Evolutionary conservation across 2,797 vertebrate genomes (phyloP).

Genomic region (Poecilia velifera): DNA sequence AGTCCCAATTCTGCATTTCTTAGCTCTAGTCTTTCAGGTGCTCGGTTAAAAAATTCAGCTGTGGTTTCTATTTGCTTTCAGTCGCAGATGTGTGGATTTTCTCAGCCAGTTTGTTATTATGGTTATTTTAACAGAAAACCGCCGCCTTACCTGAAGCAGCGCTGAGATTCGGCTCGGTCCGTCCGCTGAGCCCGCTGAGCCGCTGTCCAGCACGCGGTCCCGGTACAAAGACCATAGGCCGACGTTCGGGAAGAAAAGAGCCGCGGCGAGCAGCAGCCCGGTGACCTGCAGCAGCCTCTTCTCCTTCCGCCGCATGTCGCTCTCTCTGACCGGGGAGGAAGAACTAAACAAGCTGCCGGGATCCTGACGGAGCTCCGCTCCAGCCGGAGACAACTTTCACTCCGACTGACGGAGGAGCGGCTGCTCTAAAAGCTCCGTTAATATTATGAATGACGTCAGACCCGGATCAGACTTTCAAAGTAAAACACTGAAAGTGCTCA

Average conservation of each 20-base stretch:
- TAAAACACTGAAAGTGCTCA: conserved; percentile 31
- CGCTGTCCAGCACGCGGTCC: conserved; percentile 85
- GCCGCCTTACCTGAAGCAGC: background rate
- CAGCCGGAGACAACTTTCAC: conserved; percentile 1
- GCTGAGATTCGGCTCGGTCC: conserved; percentile 58
- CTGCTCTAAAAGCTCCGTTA: background rate
- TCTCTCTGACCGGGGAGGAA: background rate
- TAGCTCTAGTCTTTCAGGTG: too few relatives aligned
- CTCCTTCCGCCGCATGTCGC: conserved; percentile 87
- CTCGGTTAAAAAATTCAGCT: background rate
- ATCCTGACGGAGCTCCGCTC: background rate
- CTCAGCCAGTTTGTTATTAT: background rate
- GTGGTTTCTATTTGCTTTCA: background rate
- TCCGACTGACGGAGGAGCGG: background rate
- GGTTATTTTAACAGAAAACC: background rate
- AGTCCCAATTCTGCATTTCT: background rate
- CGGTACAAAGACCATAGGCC: conserved; percentile 92
- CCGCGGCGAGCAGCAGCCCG: conserved; percentile 86
- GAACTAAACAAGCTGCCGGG: background rate
- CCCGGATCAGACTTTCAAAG: conserved; percentile 52
- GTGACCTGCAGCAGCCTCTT: conserved; percentile 91
- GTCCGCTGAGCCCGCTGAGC: conserved; percentile 71
- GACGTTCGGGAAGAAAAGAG: conserved; percentile 92
- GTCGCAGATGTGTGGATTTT: background rate
- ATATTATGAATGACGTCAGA: background rate